These are phyloP conservation scores for Callipepla californica DNA, from an alignment of 2,113 vertebrate species.

Conservation along the genomic window DNA sequence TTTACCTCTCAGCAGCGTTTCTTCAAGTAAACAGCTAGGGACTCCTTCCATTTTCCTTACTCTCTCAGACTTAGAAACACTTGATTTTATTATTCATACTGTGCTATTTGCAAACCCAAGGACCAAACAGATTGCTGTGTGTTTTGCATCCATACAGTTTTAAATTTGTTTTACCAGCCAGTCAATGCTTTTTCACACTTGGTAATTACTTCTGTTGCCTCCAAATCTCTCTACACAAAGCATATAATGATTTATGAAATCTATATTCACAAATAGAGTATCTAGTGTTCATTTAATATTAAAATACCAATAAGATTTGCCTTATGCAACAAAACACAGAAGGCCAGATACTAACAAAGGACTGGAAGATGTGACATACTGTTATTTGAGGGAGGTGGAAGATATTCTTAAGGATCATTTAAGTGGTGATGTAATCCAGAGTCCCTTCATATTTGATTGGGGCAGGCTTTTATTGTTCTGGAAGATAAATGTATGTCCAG, in stretches of 20 bases:
- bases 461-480: not conserved
- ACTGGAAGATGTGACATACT: not conserved
- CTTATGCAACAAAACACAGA: not conserved
- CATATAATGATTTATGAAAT: slow-evolving; percentile 8
- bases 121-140: not conserved
- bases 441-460: not conserved
- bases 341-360: not conserved
- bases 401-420: not conserved
- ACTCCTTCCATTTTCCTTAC: not conserved
- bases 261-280: slow-evolving; percentile 11
- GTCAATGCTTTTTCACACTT: not conserved
- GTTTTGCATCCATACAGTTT: not conserved
- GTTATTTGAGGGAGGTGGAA: not conserved
- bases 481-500: not conserved
- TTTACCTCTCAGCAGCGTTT: not conserved
- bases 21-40: not conserved
- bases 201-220: slow-evolving; percentile 46
- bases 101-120: slow-evolving; percentile 9
- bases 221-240: slow-evolving; percentile 19
- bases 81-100: slow-evolving; percentile 49
- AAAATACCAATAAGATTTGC: slow-evolving; percentile 31
- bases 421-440: not conserved
- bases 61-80: not conserved
- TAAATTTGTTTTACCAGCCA: not conserved
- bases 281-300: slow-evolving; percentile 23